phyloP scores from a whole-genome alignment of 2,797 vertebrate genomes.

The Luscinia megarhynchos region DNA sequence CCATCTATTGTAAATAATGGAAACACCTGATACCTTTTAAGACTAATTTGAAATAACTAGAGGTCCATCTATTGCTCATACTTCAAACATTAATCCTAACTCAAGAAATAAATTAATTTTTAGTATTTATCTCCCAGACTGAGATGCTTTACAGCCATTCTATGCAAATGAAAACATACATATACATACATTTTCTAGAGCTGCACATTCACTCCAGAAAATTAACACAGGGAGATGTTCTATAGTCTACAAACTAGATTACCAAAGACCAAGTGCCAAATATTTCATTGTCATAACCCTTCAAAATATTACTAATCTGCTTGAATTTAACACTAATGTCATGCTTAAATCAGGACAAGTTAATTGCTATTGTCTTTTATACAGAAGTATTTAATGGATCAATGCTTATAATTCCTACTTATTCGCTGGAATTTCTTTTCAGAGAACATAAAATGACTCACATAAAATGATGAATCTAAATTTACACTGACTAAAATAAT shows the following conservation, averaged over 20 bases:
- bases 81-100: neutral
- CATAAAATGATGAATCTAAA: neutral
- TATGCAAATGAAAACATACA: neutral
- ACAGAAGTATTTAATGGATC: neutral
- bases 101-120: neutral
- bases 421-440: neutral
- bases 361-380: neutral
- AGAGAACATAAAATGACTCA: neutral
- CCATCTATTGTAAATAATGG: neutral
- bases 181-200: neutral
- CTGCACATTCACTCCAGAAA: neutral
- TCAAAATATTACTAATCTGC: neutral
- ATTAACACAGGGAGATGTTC: neutral
- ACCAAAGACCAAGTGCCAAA: conserved; percentile 30
- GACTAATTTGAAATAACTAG: neutral
- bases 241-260: neutral
- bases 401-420: neutral
- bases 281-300: neutral
- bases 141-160: neutral
- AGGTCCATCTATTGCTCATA: neutral
- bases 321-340: neutral
- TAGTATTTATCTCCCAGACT: neutral
- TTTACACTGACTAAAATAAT: neutral
- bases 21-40: neutral
- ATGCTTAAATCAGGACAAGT: neutral